A percentile compares a stretch with the other conserved stretches of the same genome.
phyloP scores from a whole-genome alignment of 2,113 vertebrate genomes.

The Actenoides hombroni region DNA sequence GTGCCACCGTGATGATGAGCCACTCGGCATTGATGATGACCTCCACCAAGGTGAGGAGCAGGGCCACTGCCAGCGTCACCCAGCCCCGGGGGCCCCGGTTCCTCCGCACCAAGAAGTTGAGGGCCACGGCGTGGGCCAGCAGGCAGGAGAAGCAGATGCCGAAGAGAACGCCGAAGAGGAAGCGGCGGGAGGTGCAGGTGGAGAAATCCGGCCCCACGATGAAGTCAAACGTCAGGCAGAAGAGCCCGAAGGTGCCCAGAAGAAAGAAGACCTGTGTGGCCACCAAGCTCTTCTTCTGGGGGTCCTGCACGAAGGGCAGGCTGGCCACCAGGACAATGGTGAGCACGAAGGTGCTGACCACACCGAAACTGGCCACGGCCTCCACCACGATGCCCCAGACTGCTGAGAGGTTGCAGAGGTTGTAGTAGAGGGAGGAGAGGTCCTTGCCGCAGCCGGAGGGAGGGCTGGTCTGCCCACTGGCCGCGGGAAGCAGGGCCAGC shows the following conservation, averaged over 20 bases:
- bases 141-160: slow-evolving; percentile 90
- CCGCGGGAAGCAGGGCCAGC: not conserved
- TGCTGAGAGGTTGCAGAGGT: slow-evolving; percentile 83
- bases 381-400: slow-evolving; percentile 92
- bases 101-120: slow-evolving; percentile 80
- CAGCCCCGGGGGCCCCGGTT: slow-evolving; percentile 77
- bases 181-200: slow-evolving; percentile 88
- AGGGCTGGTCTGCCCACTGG: slow-evolving; percentile 24
- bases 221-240: slow-evolving; percentile 90
- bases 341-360: slow-evolving; percentile 82
- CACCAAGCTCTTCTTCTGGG: slow-evolving; percentile 77
- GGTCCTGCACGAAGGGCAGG: slow-evolving; percentile 83
- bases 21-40: slow-evolving; percentile 93
- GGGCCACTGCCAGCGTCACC: slow-evolving; percentile 75
- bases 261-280: slow-evolving; percentile 83
- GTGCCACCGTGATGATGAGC: slow-evolving; percentile 89
- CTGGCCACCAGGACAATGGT: slow-evolving; percentile 87
- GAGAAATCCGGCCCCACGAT: slow-evolving; percentile 85
- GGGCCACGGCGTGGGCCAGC: slow-evolving; percentile 80
- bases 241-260: slow-evolving; percentile 85
- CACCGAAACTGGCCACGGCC: slow-evolving; percentile 80
- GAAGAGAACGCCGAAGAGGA: slow-evolving; percentile 92
- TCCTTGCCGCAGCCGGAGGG: slow-evolving; percentile 80
- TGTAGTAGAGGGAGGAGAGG: slow-evolving; percentile 85
- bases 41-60: slow-evolving; percentile 85